phyloP scores from a whole-genome alignment of 2,888 invertebrate genomes.

The Autographa gamma region DNA sequence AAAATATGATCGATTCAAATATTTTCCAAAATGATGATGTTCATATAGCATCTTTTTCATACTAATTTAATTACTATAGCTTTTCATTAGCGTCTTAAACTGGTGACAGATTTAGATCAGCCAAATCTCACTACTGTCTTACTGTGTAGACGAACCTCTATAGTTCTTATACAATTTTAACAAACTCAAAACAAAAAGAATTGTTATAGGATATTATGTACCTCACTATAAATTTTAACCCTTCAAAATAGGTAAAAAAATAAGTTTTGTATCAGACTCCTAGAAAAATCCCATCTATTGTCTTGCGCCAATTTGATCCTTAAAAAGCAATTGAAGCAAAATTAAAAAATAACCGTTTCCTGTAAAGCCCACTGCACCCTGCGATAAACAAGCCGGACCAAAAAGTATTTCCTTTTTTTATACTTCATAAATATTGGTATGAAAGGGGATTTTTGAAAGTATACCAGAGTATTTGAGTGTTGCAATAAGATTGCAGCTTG shows the following conservation, averaged over 20 bases:
- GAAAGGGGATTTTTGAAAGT: constrained; percentile 54
- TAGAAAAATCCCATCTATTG: background rate
- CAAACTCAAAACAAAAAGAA: too few species aligned
- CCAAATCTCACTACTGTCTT: too few species aligned
- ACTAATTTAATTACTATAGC: too few species aligned
- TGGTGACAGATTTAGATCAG: too few species aligned
- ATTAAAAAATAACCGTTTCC: constrained; percentile 32
- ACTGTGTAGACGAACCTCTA: too few species aligned
- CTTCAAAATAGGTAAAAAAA: background rate
- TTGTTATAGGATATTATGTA: too few species aligned
- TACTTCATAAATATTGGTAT: constrained; percentile 60
- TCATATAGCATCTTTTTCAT: too few species aligned
- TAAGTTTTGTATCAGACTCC: background rate
- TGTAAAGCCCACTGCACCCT: constrained; percentile 41
- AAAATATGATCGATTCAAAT: too few species aligned
- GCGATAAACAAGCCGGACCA: constrained; percentile 50
- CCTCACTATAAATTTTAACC: too few species aligned
- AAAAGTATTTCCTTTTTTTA: constrained; percentile 33
- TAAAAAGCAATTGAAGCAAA: constrained; percentile 1
- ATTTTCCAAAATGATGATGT: too few species aligned
- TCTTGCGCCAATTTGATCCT: background rate
- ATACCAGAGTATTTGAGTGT: constrained; percentile 59
- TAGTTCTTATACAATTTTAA: too few species aligned
- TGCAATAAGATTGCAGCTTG: constrained; percentile 57
- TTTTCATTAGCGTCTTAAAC: too few species aligned